Conservation (phyloP, 2,797 vertebrate genomes). For the Danio albolineatus region DNA sequence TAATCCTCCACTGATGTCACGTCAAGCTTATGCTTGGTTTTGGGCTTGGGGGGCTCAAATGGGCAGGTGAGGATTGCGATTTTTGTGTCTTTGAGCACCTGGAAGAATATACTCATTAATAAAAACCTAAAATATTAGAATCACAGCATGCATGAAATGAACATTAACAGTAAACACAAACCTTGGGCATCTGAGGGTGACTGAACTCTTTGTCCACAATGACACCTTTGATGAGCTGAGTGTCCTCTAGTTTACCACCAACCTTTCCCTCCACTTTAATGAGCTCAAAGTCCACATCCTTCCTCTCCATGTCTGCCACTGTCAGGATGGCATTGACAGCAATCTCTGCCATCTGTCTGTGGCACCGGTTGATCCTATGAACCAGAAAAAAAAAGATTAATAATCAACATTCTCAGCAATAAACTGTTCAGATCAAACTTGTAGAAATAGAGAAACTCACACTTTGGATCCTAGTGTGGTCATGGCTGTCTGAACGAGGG, state of each 20-base stretch:
- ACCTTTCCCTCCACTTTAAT: constrained; percentile 99
- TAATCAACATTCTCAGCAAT: not conserved
- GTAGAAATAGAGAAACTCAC: constrained; percentile 74
- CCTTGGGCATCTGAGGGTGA: constrained; percentile 99
- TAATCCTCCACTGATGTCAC: constrained; percentile 96
- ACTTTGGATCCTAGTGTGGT: constrained; percentile 98
- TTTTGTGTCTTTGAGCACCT: constrained; percentile 91
- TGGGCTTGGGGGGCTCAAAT: constrained; percentile 97
- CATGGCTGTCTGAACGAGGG: constrained; percentile 96
- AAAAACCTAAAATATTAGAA: not conserved
- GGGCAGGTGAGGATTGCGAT: constrained; percentile 98
- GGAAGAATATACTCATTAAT: not conserved
- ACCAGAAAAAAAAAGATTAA: not conserved
- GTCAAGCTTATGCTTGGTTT: constrained; percentile 99
- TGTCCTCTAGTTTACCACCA: constrained; percentile 96
- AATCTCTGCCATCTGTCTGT: constrained; percentile 98
- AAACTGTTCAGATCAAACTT: not conserved
- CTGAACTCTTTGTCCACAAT: constrained; percentile 99
- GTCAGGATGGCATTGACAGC: constrained; percentile 96
- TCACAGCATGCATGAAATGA: not conserved
- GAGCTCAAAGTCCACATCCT: constrained; percentile 98
- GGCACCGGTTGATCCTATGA: constrained; percentile 94
- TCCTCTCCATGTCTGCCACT: constrained; percentile 95
- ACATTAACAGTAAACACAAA: constrained; percentile 57
- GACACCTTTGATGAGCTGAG: constrained; percentile 94